phyloP scores from a whole-genome alignment of 2,797 vertebrate genomes.

The Onychomys arenicola region DNA sequence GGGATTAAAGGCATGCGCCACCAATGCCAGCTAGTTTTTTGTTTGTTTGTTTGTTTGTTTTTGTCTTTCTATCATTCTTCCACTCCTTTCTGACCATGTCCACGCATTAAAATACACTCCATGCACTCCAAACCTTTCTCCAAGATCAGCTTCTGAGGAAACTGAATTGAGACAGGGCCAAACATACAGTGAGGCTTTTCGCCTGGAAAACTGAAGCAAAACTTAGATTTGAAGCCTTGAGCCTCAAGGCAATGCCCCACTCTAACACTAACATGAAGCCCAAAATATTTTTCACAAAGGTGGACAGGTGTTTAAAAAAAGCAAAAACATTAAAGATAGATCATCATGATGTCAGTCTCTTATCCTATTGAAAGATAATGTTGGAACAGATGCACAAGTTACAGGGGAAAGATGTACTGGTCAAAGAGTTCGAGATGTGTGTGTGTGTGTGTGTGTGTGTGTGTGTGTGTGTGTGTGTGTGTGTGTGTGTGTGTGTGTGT shows the following conservation, averaged over 20 bases:
- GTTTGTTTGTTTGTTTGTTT: no score
- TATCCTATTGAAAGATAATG: constrained; percentile 17
- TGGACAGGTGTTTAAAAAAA: not conserved
- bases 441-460: no score
- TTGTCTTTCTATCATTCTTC: not conserved
- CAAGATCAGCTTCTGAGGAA: constrained; percentile 22
- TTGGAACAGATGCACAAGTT: not conserved
- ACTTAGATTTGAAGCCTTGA: not conserved
- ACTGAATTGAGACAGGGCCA: not conserved
- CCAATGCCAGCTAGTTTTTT: no score
- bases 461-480: no score
- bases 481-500: no score
- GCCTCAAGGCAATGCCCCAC: not conserved
- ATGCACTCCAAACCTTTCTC: not conserved
- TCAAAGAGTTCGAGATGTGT: not conserved
- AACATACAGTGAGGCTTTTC: not conserved
- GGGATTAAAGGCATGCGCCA: no score
- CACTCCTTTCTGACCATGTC: not conserved
- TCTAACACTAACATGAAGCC: not conserved
- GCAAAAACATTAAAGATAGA: not conserved
- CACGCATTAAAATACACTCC: not conserved
- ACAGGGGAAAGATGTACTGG: not conserved
- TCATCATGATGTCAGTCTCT: not conserved
- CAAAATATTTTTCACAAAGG: constrained; percentile 14
- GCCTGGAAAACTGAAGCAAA: not conserved